phyloP scores from a whole-genome alignment of 2,888 invertebrate genomes.

The Philereme transversata region DNA sequence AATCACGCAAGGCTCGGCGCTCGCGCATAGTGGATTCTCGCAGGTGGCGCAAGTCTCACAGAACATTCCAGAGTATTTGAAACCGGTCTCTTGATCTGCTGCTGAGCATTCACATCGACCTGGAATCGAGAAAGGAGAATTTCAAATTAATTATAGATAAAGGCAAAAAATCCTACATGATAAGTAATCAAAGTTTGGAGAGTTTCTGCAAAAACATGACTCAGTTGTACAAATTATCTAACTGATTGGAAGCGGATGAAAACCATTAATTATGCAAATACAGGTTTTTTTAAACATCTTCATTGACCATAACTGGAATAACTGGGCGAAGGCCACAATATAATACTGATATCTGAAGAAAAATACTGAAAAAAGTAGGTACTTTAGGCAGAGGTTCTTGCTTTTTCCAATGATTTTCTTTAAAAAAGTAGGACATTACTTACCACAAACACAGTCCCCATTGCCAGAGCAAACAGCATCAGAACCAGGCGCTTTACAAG shows the following conservation, averaged over 20 bases:
- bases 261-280: too few relatives aligned
- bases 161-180: too few relatives aligned
- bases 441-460: constrained; percentile 91
- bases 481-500: constrained; percentile 80
- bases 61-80: constrained; percentile 71
- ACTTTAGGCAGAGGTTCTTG: background rate
- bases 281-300: too few relatives aligned
- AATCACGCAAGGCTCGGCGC: constrained; percentile 74
- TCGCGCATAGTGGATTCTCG: constrained; percentile 75
- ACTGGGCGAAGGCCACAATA: too few relatives aligned
- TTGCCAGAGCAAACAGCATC: constrained; percentile 86
- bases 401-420: background rate
- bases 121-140: constrained; percentile 40
- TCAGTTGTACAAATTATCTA: too few relatives aligned
- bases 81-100: constrained; percentile 49
- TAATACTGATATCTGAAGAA: too few relatives aligned
- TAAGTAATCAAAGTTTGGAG: too few relatives aligned
- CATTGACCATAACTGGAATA: too few relatives aligned
- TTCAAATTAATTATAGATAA: too few relatives aligned
- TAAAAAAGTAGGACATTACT: constrained; percentile 25
- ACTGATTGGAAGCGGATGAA: too few relatives aligned
- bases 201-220: too few relatives aligned
- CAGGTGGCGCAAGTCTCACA: constrained; percentile 81
- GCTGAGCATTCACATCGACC: constrained; percentile 68
- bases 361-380: too few relatives aligned